Evolutionary conservation across 2,113 vertebrate species (phyloP).

Genomic region (Hippocampus mohnikei): DNA sequence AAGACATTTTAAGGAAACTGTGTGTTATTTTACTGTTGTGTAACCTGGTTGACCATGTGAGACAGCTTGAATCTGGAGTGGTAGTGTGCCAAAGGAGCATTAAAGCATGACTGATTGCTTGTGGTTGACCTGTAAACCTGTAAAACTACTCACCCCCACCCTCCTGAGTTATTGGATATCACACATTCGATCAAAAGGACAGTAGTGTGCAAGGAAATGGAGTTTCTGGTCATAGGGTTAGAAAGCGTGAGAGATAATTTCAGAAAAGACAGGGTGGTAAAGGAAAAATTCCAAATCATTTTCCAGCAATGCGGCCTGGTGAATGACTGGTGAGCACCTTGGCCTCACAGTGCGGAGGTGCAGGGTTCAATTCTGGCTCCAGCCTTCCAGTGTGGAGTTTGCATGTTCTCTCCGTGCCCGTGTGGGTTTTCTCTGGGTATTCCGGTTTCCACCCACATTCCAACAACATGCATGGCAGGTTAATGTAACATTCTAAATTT

Average conservation of each 20-base stretch:
- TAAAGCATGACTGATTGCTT: slow-evolving; percentile 46
- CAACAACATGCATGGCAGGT: too few relatives aligned
- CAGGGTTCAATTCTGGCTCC: too few relatives aligned
- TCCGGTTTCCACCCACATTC: too few relatives aligned
- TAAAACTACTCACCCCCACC: neutral
- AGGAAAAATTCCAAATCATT: too few relatives aligned
- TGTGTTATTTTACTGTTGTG: slow-evolving; percentile 22
- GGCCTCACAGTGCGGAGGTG: too few relatives aligned
- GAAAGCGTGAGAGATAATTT: neutral
- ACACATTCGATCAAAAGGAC: slow-evolving; percentile 36
- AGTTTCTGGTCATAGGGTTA: slow-evolving; percentile 11
- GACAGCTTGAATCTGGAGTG: slow-evolving; percentile 32
- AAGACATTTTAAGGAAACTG: slow-evolving; percentile 33
- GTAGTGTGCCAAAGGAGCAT: slow-evolving; percentile 40
- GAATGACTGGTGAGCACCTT: too few relatives aligned
- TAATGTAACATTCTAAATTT: too few relatives aligned
- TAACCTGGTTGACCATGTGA: slow-evolving; percentile 43
- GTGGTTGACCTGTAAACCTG: slow-evolving; percentile 38
- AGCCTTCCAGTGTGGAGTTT: too few relatives aligned
- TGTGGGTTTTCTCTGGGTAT: too few relatives aligned
- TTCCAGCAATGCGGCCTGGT: too few relatives aligned
- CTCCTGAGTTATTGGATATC: slow-evolving; percentile 24
- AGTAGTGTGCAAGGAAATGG: slow-evolving; percentile 13
- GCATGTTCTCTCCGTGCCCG: too few relatives aligned
- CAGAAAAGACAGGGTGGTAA: too few relatives aligned